Conservation (phyloP, 2,113 vertebrate genomes). For the Grus americana region DNA sequence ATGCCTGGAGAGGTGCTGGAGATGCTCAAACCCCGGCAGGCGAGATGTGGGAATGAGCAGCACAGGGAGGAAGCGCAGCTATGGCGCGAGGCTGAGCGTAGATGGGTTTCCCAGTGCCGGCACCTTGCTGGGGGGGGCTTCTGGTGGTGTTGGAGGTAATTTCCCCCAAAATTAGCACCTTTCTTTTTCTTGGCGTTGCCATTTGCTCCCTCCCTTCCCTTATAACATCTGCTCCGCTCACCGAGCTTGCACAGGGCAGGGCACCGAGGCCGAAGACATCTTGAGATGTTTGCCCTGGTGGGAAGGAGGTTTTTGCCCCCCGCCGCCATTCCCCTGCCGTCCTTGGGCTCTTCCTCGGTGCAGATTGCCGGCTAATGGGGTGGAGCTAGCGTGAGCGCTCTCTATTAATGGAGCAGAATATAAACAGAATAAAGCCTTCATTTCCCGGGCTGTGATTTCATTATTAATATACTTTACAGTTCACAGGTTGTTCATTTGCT, state of each 20-base stretch:
- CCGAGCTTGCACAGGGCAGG: accelerated
- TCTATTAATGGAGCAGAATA: conserved; percentile 84
- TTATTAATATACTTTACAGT: conserved; percentile 87
- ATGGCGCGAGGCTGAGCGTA: accelerated
- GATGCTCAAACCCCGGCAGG: not conserved
- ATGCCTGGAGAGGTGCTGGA: not conserved
- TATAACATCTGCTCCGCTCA: accelerated
- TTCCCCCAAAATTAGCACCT: not conserved
- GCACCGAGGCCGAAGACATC: not conserved
- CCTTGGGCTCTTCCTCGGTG: not conserved
- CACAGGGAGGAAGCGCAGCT: not conserved
- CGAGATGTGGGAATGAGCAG: not conserved
- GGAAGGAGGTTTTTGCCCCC: not conserved
- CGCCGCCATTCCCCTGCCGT: not conserved
- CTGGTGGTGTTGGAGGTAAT: not conserved
- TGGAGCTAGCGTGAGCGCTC: conserved; percentile 70
- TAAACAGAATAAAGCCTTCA: conserved; percentile 85
- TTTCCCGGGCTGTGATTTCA: conserved; percentile 81
- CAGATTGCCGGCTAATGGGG: conserved; percentile 79
- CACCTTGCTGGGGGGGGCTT: not conserved
- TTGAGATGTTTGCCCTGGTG: accelerated
- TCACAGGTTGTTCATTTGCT: conserved; percentile 80
- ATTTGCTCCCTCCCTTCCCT: not conserved
- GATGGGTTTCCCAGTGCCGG: not conserved
- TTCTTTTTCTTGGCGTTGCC: not conserved